A percentile compares a stretch with the other conserved stretches of the same genome.
Conservation (phyloP, 2,797 vertebrate species). For the Helostoma temminkii region DNA sequence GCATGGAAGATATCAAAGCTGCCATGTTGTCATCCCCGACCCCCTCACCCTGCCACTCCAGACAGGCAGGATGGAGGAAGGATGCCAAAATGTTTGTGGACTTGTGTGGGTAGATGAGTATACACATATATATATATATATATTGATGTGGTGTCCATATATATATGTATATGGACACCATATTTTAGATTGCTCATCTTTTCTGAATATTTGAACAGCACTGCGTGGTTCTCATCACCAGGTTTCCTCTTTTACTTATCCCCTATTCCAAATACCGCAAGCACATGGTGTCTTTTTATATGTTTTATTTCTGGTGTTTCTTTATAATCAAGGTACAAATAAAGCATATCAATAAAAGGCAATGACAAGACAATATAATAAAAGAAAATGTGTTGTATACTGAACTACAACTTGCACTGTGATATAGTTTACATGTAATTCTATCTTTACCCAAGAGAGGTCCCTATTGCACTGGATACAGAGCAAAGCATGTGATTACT, state of each 20-base stretch:
- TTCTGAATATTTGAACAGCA: no score
- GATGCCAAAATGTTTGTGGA: constrained; percentile 44
- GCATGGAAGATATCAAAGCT: constrained; percentile 67
- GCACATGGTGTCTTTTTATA: no score
- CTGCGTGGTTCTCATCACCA: no score
- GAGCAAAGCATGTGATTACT: not conserved
- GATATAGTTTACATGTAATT: constrained; percentile 22
- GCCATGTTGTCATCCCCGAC: constrained; percentile 78
- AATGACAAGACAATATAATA: not conserved
- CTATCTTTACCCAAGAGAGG: constrained; percentile 73
- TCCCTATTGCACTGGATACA: constrained; percentile 55
- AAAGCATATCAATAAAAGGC: not conserved
- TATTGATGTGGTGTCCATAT: constrained; percentile 4
- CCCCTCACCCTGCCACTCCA: constrained; percentile 72
- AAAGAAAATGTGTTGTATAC: not conserved
- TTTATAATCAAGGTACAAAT: not conserved
- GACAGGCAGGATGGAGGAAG: constrained; percentile 54
- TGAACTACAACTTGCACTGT: not conserved
- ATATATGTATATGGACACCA: no score
- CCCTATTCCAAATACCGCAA: not conserved
- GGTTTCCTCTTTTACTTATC: no score
- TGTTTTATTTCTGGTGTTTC: not conserved
- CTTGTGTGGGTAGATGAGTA: constrained; percentile 30
- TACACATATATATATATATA: not conserved
- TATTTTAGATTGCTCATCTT: no score